Base-by-base conservation (phyloP, 92 coral and sea anemone genomes). In the Epizoanthus illoricatus region DNA sequence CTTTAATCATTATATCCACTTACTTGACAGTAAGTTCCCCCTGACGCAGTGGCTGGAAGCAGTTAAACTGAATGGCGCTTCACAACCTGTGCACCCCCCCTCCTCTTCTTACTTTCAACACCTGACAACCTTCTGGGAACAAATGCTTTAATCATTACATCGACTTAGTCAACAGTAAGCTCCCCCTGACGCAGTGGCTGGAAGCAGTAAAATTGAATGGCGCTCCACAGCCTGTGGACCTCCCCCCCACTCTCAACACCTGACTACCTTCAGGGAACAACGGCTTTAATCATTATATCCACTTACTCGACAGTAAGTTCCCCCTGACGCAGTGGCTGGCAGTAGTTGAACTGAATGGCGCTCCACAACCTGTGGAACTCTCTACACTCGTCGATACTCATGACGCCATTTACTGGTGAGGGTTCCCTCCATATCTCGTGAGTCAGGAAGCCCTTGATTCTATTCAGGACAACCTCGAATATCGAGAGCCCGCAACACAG, bases 341-440 rank as follows among this genome's bases (percentile, higher is more conserved):
- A 95, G 72, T 90, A 90, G 83, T 93, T 95, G 86, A 95, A 95
- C 89, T 93, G 97, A 71, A 95, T 95, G 18, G 98, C 98, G 69
- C 98, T 93, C 98, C 98, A 95, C 78, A 95, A 91, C 13, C 98
- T 88, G 72, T 95, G 98, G 78, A 95, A 95, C 76, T 95, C 98
- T 12, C 88, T 88, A 71, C 98, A 95, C 84, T 95, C 98, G 21
- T 95, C 98, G 62, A 95, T 85, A 69, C 94, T 95, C 95, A 95
- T 95, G 63, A 95, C 98, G 7, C 98, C 98, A 68, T 95, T 95
- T 12, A 78, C 72, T 5, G 98, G 91, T 0, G 86, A 49, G 21
- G 90, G 85, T 74, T 94, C 97, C 71, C 85, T 89, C 98, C 98
- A 95, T 23, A 95, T 74, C 3, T 93, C 97, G 66, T 89, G 89